These are phyloP conservation scores for Barnardius zonarius DNA, from an alignment of 2,113 vertebrate genomes.

Conservation along the genomic window DNA sequence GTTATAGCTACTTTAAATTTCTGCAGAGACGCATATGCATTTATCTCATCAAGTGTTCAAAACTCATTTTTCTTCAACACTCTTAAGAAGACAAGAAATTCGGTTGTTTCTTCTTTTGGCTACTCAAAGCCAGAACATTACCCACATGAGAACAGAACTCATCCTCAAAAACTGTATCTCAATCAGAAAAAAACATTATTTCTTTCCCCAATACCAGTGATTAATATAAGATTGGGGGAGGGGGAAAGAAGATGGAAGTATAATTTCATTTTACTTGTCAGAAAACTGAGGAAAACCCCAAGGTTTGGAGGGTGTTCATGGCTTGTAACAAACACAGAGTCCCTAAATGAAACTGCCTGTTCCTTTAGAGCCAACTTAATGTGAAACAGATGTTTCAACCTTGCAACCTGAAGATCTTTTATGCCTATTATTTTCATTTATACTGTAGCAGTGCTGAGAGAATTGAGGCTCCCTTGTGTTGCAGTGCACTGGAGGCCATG, in stretches of 20 bases:
- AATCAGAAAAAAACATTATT: background rate
- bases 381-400: background rate
- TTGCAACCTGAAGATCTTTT: background rate
- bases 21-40: background rate
- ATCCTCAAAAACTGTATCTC: background rate
- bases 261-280: background rate
- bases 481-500: background rate
- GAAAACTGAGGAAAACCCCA: background rate
- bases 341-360: background rate
- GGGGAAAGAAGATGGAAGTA: accelerated
- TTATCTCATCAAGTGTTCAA: background rate
- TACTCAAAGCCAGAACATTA: background rate
- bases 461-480: background rate
- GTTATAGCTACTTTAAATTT: background rate
- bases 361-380: background rate
- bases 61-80: background rate
- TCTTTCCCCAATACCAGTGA: background rate
- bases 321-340: background rate
- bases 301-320: background rate
- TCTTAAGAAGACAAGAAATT: background rate
- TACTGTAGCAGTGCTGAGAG: background rate
- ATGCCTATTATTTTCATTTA: background rate
- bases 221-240: background rate
- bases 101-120: background rate
- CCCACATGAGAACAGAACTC: background rate